Base-by-base conservation (phyloP, 2,113 vertebrate genomes). In the Toxotes chatareus region DNA sequence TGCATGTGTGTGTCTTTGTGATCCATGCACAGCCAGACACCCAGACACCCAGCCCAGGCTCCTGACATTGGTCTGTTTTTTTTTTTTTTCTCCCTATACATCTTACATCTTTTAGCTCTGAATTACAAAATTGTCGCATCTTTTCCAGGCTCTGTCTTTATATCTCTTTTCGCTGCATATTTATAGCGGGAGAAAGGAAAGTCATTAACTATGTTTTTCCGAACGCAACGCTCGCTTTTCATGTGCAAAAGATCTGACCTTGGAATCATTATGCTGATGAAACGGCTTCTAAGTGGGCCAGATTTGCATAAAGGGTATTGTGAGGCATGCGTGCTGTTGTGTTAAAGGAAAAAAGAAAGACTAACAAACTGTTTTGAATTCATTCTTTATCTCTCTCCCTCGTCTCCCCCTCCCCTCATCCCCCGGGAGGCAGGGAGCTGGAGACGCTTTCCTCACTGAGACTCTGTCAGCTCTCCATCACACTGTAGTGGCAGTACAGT, bases 181-280 rank as follows among this genome's bases (percentile, higher is more conserved):
- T 93, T 59, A 83, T 85, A 64, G 60, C 63, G 10, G 59, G 38
- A 91, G 61, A 86, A 89, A 82, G 31, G 82, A 64, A 80, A 85
- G 80, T 90, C 86, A 90, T 92, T 92, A 87, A 34, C 77, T 70
- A 2, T 79, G 83, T 86, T 85, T 88, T 88, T 85, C 75, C 12
- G 53, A 89, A 80, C 23, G 16, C n/a, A 4, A 12, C 14, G n/a
- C 78, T 81, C 32, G 34, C 78, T 88, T 93, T 93, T 94, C 82
- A 88, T 92, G 88, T 91, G 83, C 60, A 80, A 69, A 90, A 88
- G 87, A 89, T 91, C 91, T 93, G 92, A 95, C 95, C 94, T 95
- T 93, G 91, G 89, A 93, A 91, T 91, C 90, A 90, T 94, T 93
- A 89, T 66, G 42, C 93, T 91, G 89, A 93, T 94, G 93, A 93